These are phyloP conservation scores for Danaus melanippus DNA, from an alignment of 1,140 invertebrate species.

Conservation along the genomic window DNA sequence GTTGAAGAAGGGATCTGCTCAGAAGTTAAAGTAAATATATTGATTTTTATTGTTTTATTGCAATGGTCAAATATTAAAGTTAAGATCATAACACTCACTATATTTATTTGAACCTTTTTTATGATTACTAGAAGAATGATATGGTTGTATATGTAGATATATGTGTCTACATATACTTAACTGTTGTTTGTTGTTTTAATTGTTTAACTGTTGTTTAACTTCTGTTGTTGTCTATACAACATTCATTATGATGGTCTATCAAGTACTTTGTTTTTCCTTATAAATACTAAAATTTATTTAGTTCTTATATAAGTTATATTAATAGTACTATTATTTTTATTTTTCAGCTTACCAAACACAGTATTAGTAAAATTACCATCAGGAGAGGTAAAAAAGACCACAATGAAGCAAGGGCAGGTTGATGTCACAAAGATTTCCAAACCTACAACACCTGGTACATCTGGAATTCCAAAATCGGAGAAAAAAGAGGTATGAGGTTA, in stretches of 20 bases:
- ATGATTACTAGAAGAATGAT: not conserved
- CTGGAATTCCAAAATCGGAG: constrained; percentile 35
- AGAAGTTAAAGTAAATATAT: constrained; percentile 63
- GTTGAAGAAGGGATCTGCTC: constrained; percentile 62
- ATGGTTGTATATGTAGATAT: not conserved
- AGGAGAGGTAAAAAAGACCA: constrained; percentile 70
- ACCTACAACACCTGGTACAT: constrained; percentile 61
- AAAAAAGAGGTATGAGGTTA: constrained; percentile 47
- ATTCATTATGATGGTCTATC: too few relatives aligned
- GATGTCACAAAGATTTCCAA: constrained; percentile 57
- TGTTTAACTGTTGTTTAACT: too few relatives aligned
- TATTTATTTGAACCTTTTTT: too few relatives aligned
- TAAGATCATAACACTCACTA: too few relatives aligned
- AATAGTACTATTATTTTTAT: not conserved
- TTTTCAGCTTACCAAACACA: constrained; percentile 69
- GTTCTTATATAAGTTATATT: too few relatives aligned
- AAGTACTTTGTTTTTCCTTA: too few relatives aligned
- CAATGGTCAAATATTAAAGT: too few relatives aligned
- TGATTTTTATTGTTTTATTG: not conserved
- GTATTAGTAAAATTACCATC: constrained; percentile 77
- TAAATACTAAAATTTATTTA: too few relatives aligned
- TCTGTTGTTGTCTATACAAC: too few relatives aligned
- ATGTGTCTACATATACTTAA: not conserved
- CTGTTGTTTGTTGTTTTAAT: constrained; percentile 1
- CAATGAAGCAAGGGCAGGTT: constrained; percentile 55